Evolutionary conservation across 2,888 invertebrate genomes (phyloP), one percentile per base, ranked within the genome.

Genomic region (Lithophane leautieri): DNA sequence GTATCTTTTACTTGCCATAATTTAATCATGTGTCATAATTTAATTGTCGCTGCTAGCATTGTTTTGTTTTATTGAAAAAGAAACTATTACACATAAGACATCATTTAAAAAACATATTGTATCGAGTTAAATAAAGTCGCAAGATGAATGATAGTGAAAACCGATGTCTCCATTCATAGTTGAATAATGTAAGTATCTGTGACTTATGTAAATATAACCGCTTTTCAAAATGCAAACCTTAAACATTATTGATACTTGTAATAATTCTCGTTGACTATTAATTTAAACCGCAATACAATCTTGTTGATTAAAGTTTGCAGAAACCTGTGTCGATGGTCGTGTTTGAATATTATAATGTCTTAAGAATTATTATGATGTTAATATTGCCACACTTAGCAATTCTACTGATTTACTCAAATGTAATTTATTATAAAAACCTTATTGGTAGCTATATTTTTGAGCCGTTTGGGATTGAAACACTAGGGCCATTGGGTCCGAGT

Each of bases 221-320:
- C 78, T 81, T 61, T 80, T 40, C 65, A 78, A 75, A 65, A 81
- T 54, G 47, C 52, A 65, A 52, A 52, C 75, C 50, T 63, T 56
- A 72, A 66, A 34, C 22, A 47, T 81, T 60, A 73, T 63, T 40
- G n/a, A 80, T 77, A 50, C 44, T 73, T 65, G 78, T 74, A 65
- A 78, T 78, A 74, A 81, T 81, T 81, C 63, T 74, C 40, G 19
- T 74, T 40, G 75, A 12, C 47, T n/a, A n/a, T 28, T 73, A 73
- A 34, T 73, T 40, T 54, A 63, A 81, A 81, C 14, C 34, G 50
- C 81, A 81, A 34, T 50, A 52, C 47, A 62, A 81, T 52, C 22
- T 74, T 60, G 44, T 50, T 50, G 44, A 65, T 60, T 65, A 73
- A 61, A 52, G 44, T 47, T 70, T 60, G 63, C 28, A 40, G 25